These are phyloP conservation scores for Meriones unguiculatus DNA, from an alignment of 2,113 vertebrate genomes.

Conservation along the genomic window DNA sequence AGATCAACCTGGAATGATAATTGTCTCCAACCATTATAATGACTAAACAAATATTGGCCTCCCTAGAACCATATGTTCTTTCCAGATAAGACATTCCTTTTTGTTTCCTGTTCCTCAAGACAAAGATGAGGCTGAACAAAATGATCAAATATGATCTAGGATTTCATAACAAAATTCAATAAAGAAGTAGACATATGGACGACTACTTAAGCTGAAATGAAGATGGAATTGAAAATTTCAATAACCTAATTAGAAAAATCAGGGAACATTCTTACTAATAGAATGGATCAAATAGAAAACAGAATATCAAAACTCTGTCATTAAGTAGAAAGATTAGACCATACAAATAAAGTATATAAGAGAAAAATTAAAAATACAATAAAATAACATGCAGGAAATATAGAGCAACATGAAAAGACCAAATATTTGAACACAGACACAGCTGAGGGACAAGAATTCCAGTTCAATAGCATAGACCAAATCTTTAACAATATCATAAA, in stretches of 20 bases:
- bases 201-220: not conserved
- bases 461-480: not conserved
- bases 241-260: not conserved
- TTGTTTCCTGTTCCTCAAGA: not conserved
- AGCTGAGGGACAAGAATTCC: not conserved
- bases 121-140: not conserved
- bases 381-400: not conserved
- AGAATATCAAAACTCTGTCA: not conserved
- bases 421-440: not conserved
- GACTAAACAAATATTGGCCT: not conserved
- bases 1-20: not conserved
- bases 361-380: not conserved
- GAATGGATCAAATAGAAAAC: not conserved
- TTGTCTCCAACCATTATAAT: not conserved
- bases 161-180: not conserved
- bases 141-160: not conserved
- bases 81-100: not conserved
- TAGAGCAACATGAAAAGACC: not conserved
- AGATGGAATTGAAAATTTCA: not conserved
- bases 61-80: not conserved
- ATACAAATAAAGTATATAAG: not conserved
- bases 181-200: not conserved
- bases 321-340: not conserved
- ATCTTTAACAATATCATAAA: not conserved
- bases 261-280: too few species aligned